Evolutionary conservation across 2,113 vertebrate genomes (phyloP), one percentile per base, ranked within the genome.

Genomic region (Amphiprion percula): DNA sequence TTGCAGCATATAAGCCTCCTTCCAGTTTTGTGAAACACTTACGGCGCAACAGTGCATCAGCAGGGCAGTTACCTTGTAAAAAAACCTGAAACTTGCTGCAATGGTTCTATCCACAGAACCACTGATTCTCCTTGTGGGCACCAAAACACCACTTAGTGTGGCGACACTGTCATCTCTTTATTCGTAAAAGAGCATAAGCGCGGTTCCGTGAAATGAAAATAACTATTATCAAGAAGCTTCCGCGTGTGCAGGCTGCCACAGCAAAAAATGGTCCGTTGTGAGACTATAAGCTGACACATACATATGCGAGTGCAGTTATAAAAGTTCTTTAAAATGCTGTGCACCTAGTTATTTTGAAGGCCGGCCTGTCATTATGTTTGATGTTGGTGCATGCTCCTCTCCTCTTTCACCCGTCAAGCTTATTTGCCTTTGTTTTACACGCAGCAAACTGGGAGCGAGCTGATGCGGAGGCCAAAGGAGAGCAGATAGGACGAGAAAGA

Each of bases 371-470:
- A 88, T 93, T 92, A 86, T 87, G 83, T 78, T 85, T 82, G 82
- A 88, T 92, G 88, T 71, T 21, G 28, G 60, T 68, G 72, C 65
- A 56, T 77, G 69, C 63, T 79, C 55, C 49, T 65, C 47, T 79
- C 62, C 68, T 52, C 71, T 66, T 26, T 52, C 16, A 56, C 54
- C 52, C 49, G 26, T 81, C 71, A 65, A 56, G 56, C 39, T 71
- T 79, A 71, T 87, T 88, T 83, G 90, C 87, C 90, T 95, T 94
- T 93, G 88, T 94, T 93, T 87, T 86, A 74, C 39, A 68, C 28
- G 19, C 50, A 69, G 79, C 53, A 74, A 75, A 86, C 64, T 54
- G 64, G 56, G 61, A 52, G 50, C 26, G 33, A 23, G 67, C 63
- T 10, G 58, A n/a, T 58, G 19, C 60, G 44, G 12, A 83, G 67